Evolutionary conservation across 2,888 invertebrate species (phyloP).

Genomic region (Phyllotreta cruciferae): DNA sequence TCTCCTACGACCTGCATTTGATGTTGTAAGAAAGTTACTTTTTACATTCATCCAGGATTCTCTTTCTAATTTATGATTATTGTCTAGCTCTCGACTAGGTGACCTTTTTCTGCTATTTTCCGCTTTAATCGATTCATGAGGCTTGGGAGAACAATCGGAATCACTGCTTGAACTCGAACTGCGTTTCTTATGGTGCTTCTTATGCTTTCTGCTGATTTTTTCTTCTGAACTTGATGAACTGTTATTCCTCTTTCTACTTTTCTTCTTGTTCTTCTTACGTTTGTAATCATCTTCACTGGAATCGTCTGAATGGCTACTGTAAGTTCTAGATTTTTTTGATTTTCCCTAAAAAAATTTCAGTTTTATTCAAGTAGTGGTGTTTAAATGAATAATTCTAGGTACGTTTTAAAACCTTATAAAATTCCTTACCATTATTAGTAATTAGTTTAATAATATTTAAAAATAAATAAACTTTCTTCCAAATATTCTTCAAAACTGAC

Average conservation of each 20-base stretch:
- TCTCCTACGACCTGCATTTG: conserved; percentile 59
- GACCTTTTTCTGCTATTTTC: conserved; percentile 5
- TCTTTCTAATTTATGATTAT: conserved; percentile 19
- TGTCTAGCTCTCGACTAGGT: not conserved
- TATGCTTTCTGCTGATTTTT: conserved; percentile 3
- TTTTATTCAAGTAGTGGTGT: not conserved
- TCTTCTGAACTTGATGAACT: conserved; percentile 27
- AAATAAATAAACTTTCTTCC: too few species aligned
- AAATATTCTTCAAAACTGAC: not conserved
- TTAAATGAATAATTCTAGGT: not conserved
- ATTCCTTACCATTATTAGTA: too few species aligned
- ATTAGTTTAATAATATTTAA: too few species aligned
- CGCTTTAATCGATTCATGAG: not conserved
- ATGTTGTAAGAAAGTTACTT: conserved; percentile 58
- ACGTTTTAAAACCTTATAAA: too few species aligned
- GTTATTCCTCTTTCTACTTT: conserved; percentile 17
- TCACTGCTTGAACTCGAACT: conserved; percentile 14
- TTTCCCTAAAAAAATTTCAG: conserved; percentile 45
- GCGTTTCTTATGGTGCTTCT: not conserved
- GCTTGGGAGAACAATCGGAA: not conserved
- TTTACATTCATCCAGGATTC: conserved; percentile 85
- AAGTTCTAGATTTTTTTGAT: conserved; percentile 56
- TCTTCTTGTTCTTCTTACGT: conserved; percentile 30
- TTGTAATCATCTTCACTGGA: conserved; percentile 59
- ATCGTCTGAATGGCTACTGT: conserved; percentile 43